Evolutionary conservation across 2,888 invertebrate species (phyloP).

Genomic region (Parnassius apollo): DNA sequence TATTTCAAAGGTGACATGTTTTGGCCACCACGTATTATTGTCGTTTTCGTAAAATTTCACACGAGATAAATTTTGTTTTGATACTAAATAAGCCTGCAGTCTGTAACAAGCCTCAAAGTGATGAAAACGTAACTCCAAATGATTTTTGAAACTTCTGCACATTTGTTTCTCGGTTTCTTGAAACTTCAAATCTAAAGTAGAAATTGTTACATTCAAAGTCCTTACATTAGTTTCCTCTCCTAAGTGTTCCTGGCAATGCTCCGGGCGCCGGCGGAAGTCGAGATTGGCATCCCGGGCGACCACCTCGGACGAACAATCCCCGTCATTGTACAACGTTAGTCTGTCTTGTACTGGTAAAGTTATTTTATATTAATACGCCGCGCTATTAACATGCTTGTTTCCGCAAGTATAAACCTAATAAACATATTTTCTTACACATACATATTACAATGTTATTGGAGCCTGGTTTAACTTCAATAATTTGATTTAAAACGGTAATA

Average conservation of each 20-base stretch:
- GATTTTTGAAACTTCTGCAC: constrained; percentile 1
- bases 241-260: constrained; percentile 67
- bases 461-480: no score
- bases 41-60: neutral
- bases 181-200: constrained; percentile 5
- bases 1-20: constrained; percentile 19
- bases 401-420: no score
- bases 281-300: constrained; percentile 60
- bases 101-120: neutral
- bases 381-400: no score
- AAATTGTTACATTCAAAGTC: constrained; percentile 11
- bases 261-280: constrained; percentile 74
- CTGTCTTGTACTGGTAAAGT: constrained; percentile 22
- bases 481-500: no score
- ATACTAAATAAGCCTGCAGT: constrained; percentile 4
- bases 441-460: no score
- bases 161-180: constrained; percentile 1
- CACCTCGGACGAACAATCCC: constrained; percentile 55
- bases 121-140: neutral
- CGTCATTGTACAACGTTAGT: constrained; percentile 45
- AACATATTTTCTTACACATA: no score
- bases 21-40: constrained; percentile 9
- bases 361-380: neutral
- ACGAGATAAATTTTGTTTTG: constrained; percentile 7
- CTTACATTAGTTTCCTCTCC: constrained; percentile 29